These are phyloP conservation scores for Gallirallus australis DNA, from an alignment of 2,797 vertebrate genomes.

Conservation along the genomic window DNA sequence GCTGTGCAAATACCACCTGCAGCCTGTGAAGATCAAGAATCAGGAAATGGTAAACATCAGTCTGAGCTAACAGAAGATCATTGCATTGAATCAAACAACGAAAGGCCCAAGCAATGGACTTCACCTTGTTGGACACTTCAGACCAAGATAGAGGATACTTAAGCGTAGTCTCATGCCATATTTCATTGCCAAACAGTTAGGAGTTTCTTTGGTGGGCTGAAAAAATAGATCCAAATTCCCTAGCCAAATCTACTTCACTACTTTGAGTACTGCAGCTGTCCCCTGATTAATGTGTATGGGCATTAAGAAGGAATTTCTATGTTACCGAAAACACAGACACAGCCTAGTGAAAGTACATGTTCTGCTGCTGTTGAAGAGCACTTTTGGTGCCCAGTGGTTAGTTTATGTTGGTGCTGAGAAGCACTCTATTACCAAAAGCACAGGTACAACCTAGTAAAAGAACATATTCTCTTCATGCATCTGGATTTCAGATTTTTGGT, in stretches of 20 bases:
- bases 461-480: neutral
- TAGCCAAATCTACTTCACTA: neutral
- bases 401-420: neutral
- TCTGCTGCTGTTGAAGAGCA: neutral
- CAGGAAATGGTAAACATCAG: conserved; percentile 38
- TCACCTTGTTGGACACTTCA: conserved; percentile 59
- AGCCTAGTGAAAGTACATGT: neutral
- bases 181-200: neutral
- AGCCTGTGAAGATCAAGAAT: conserved; percentile 46
- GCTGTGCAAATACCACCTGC: neutral
- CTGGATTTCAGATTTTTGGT: neutral
- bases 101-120: conserved; percentile 47
- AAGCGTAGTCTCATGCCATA: neutral
- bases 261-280: neutral
- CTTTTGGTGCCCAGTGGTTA: neutral
- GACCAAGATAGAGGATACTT: conserved; percentile 61
- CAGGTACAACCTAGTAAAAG: neutral
- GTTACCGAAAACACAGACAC: neutral
- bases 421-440: neutral
- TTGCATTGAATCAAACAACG: neutral
- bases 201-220: neutral
- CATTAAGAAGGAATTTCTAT: neutral
- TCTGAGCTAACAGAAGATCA: conserved; percentile 41
- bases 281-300: neutral
- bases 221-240: neutral